Percentiles rank a stretch among this genome's conserved stretches.
phyloP scores from a whole-genome alignment of 2,797 vertebrate genomes.

The Microctenopoma lineatum region DNA sequence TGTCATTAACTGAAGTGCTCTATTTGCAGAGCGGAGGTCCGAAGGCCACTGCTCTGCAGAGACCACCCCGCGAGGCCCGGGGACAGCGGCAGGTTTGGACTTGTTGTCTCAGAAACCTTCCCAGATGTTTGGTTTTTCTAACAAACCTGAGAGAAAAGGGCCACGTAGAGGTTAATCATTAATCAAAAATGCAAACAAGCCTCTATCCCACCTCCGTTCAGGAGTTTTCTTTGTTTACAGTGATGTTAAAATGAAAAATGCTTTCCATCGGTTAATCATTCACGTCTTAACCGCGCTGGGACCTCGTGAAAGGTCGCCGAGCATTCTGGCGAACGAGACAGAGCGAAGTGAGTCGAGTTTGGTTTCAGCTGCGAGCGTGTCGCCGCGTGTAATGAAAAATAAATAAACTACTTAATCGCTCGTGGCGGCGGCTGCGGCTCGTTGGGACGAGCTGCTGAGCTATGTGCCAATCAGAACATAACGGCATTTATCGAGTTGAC shows the following conservation, averaged over 20 bases:
- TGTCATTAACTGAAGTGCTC: conserved; percentile 44
- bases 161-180: too few relatives aligned
- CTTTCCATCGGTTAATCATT: too few relatives aligned
- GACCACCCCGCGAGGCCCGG: conserved; percentile 42
- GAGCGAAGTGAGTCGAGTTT: too few relatives aligned
- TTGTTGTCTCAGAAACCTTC: conserved; percentile 54
- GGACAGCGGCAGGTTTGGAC: conserved; percentile 62
- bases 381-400: too few relatives aligned
- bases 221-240: neutral
- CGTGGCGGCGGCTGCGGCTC: neutral
- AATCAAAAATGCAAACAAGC: too few relatives aligned
- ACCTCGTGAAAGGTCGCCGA: too few relatives aligned
- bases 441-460: conserved; percentile 16
- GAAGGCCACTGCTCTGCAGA: conserved; percentile 42
- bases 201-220: too few relatives aligned
- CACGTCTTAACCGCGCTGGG: too few relatives aligned
- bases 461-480: conserved; percentile 27
- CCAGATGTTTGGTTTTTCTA: neutral
- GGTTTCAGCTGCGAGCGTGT: too few relatives aligned
- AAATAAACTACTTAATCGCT: too few relatives aligned
- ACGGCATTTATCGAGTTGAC: conserved; percentile 41
- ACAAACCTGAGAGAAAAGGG: neutral
- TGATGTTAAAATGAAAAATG: neutral
- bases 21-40: conserved; percentile 55
- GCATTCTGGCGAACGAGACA: too few relatives aligned